Base-by-base conservation (phyloP, 2,888 invertebrate genomes). In the Noctua janthe region DNA sequence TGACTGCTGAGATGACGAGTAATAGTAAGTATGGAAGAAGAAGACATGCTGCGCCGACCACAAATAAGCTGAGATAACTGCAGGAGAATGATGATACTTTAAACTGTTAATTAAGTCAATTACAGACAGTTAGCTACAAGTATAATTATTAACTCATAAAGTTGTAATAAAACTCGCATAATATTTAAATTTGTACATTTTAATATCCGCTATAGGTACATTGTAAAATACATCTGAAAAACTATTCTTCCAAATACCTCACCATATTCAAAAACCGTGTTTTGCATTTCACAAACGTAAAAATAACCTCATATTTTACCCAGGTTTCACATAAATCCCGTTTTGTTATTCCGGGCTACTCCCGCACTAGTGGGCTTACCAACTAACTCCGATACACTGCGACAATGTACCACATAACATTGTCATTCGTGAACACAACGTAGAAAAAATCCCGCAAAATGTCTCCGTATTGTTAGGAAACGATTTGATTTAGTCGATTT, bases 351-450 rank as follows among this genome's bases (percentile, higher is more conserved):
- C 83, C 86, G 86, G 69, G 39, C 15, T 59, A 6, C n/a, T 13
- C 10, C 80, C n/a, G 8, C 76, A 86, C 85, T 86, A 83, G 66
- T 15, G 15, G 69, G 82, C 54, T 86, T 80, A 77, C 51, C 49
- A 35, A 73, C 80, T 83, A 81, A 81, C 76, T 51, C 79, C 70
- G 35, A 76, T 54, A 85, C 79, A 78, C 47, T 67, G 74, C 78
- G 83, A 80, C 79, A 85, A 76, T 73, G 39, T 73, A 74, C 75
- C 79, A 78, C 82, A 69, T 74, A 81, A 79, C 78, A 83, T 81
- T 74, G 85, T 78, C 80, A 74, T 70, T 69, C n/a, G 74, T 35
- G 54, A 73, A 75, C 72, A 81, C 67, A 39, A 72, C 51, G 67
- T 39, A 62, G 69, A 72, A 84, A 74, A 83, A 72, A 74, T 54